Evolutionary conservation across 1,140 invertebrate species (phyloP), one percentile per base, ranked within the genome.

Genomic region (Dinothrombium tinctorium): DNA sequence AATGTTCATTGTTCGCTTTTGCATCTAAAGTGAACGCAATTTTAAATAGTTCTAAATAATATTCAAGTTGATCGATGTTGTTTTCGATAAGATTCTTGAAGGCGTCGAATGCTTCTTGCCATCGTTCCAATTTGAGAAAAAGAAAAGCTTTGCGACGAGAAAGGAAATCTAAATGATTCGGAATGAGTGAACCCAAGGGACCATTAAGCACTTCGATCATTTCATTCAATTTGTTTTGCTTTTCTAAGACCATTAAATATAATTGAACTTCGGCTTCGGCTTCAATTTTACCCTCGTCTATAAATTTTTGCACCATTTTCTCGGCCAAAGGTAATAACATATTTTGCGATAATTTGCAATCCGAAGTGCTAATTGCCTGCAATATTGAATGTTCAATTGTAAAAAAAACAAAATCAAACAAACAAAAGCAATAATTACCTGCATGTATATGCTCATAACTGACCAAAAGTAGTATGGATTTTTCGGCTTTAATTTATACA

Each of bases 401-500:
- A 2, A 1, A 8, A 4, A 36, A 7, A 29, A 41, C n/a, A 40
- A 39, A 1, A 41, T 29, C 12, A 37, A 24, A 51, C 29, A 24
- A 45, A 24, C 19, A 21, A 22, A 36, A 25, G 48, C 31, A 5
- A 42, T 17, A 40, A 51, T 49, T 51, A 79, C 79, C 66, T 90
- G 84, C 66, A 94, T 74, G 14, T 92, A 74, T 54, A 87, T 71
- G 56, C 83, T 90, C 76, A 92, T 92, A 12, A 94, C 74, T 42
- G 78, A 77, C 90, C 89, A 96, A 58, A 90, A 92, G 56, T 89
- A 92, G 59, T 95, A 96, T 0, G 84, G 86, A 58, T 84, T 90
- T 59, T 92, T 94, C 21, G 79, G 74, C 55, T 74, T 75, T 22
- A 81, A 60, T 62, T 86, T 90, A 54, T 87, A 92, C 4, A 96